These are phyloP conservation scores for Morpho achilles DNA, from an alignment of 2,888 invertebrate genomes.

Conservation along the genomic window DNA sequence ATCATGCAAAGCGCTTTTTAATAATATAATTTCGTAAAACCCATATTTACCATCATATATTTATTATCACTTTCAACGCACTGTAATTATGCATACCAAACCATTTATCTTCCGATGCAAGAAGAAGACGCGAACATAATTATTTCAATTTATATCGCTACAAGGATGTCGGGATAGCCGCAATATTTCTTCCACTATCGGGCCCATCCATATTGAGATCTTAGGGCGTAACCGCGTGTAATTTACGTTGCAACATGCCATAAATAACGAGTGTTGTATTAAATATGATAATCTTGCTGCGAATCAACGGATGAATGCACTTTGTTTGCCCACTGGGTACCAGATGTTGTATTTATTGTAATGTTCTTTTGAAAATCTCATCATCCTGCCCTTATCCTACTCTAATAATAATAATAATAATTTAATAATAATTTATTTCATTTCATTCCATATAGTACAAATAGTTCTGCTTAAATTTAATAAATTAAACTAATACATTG, in stretches of 20 bases:
- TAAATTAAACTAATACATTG: no score
- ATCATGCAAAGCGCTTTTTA: no score
- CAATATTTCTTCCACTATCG: conserved; percentile 41
- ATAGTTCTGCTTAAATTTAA: no score
- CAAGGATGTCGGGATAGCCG: conserved; percentile 28
- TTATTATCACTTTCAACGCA: no score
- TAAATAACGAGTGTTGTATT: conserved; percentile 46
- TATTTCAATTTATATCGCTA: conserved; percentile 26
- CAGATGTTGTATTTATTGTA: conserved; percentile 4
- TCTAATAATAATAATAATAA: no score
- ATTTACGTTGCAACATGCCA: conserved; percentile 52
- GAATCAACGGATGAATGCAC: conserved; percentile 49
- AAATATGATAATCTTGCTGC: conserved; percentile 54
- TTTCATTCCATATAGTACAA: no score
- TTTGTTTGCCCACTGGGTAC: conserved; percentile 42
- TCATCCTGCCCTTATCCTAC: no score
- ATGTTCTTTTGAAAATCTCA: neutral
- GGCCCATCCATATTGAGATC: conserved; percentile 54
- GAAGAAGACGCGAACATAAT: conserved; percentile 16
- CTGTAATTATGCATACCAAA: no score
- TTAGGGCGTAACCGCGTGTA: conserved; percentile 53
- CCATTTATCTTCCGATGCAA: neutral
- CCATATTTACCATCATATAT: no score
- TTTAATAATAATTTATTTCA: no score
- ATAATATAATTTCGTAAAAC: no score